Evolutionary conservation across 1,140 invertebrate genomes (phyloP).

Genomic region (Luehdorfia chinensis): DNA sequence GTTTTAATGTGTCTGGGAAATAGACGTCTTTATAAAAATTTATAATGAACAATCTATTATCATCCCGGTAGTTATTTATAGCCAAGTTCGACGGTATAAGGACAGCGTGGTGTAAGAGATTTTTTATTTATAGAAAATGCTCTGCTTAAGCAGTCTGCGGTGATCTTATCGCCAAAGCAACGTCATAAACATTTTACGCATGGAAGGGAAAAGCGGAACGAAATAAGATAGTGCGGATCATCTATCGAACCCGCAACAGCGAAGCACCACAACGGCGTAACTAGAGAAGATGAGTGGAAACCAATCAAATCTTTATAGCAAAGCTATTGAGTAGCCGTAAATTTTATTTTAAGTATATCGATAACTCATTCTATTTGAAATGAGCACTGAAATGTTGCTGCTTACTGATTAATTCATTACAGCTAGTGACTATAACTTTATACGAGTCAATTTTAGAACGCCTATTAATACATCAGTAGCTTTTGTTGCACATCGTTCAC

Average conservation of each 20-base stretch:
- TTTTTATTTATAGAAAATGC: conserved; percentile 14
- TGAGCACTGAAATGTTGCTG: no score
- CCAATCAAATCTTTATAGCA: no score
- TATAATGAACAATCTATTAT: conserved; percentile 3
- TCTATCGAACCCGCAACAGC: conserved; percentile 5
- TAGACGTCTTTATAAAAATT: neutral
- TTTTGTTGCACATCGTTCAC: no score
- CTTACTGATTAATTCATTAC: no score
- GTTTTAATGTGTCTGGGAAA: conserved; percentile 7
- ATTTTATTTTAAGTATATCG: no score
- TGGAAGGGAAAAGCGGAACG: conserved; percentile 8
- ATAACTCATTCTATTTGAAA: no score
- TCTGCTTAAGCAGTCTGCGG: neutral
- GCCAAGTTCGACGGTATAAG: conserved; percentile 6
- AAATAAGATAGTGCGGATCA: conserved; percentile 10
- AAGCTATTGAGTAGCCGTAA: no score
- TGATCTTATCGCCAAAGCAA: conserved; percentile 7
- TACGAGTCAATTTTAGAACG: no score
- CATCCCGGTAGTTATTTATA: neutral
- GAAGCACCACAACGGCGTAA: no score
- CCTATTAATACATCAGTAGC: no score
- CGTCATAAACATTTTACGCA: conserved; percentile 15
- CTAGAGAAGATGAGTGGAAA: no score
- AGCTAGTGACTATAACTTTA: no score
- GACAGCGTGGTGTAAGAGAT: conserved; percentile 6